These are phyloP conservation scores for Mycteria americana DNA, from an alignment of 2,797 vertebrate species.

Conservation along the genomic window DNA sequence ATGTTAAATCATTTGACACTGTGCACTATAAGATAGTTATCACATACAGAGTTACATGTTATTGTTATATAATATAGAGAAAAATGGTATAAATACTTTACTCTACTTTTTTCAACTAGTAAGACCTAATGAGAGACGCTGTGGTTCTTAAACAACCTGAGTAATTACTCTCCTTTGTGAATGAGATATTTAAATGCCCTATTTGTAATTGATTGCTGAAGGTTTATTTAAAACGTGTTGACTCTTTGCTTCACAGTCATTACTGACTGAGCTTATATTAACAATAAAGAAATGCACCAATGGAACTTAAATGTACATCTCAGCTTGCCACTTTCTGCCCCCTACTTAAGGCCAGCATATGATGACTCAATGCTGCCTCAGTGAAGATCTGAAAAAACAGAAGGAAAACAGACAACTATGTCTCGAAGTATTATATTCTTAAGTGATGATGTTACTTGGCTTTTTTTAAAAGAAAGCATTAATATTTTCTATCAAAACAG, in stretches of 20 bases:
- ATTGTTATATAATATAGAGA: background rate
- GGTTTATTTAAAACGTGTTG: background rate
- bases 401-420: background rate
- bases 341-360: background rate
- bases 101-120: background rate
- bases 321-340: background rate
- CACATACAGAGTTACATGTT: background rate
- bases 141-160: background rate
- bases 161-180: background rate
- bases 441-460: background rate
- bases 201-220: background rate
- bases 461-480: background rate
- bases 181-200: background rate
- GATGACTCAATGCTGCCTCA: background rate
- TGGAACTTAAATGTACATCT: background rate
- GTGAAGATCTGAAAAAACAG: background rate
- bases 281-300: background rate
- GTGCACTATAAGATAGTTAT: slow-evolving; percentile 3
- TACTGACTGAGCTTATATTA: background rate
- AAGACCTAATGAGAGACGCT: background rate
- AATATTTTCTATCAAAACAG: background rate
- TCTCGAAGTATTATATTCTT: background rate
- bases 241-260: background rate
- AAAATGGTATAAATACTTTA: background rate
- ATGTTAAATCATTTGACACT: slow-evolving; percentile 48